Conservation (phyloP, 2,797 vertebrate species). For the Eleutherodactylus coqui region DNA sequence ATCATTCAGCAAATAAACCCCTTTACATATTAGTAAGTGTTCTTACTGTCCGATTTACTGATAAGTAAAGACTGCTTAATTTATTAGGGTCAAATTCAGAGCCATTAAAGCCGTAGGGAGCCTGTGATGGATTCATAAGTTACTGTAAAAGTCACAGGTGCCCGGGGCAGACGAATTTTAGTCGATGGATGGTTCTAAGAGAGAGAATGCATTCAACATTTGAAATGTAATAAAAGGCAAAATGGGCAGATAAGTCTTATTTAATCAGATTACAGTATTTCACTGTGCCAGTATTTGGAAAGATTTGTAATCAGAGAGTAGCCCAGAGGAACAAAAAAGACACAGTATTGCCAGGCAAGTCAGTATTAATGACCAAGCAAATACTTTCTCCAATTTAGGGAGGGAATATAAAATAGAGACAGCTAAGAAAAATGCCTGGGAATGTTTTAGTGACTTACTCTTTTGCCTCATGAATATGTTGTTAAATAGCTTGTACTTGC, state of each 20-base stretch:
- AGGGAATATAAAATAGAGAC: conserved; percentile 50
- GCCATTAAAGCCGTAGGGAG: conserved; percentile 62
- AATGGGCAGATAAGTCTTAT: conserved; percentile 68
- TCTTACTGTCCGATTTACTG: conserved; percentile 16
- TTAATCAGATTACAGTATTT: conserved; percentile 68
- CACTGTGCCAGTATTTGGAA: conserved; percentile 66
- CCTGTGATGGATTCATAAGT: conserved; percentile 61
- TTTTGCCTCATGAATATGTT: conserved; percentile 30
- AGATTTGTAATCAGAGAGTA: conserved; percentile 58
- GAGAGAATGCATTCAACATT: conserved; percentile 62
- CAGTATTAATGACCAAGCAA: conserved; percentile 59
- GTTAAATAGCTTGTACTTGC: conserved; percentile 11
- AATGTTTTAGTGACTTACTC: conserved; percentile 27
- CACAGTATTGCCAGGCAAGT: conserved; percentile 49
- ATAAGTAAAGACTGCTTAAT: conserved; percentile 45
- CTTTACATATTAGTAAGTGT: conserved; percentile 43
- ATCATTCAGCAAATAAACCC: conserved; percentile 17
- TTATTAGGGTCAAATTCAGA: conserved; percentile 58
- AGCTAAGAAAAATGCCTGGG: conserved; percentile 42
- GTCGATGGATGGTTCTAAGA: conserved; percentile 60
- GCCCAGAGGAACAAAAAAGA: conserved; percentile 65
- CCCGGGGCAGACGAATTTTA: conserved; percentile 53
- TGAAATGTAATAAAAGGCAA: conserved; percentile 68
- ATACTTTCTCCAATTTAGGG: conserved; percentile 50
- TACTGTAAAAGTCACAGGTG: conserved; percentile 51